Evolutionary conservation across 2,888 invertebrate genomes (phyloP), one percentile per base, ranked within the genome.

Genomic region (Orchesellides sinensis): DNA sequence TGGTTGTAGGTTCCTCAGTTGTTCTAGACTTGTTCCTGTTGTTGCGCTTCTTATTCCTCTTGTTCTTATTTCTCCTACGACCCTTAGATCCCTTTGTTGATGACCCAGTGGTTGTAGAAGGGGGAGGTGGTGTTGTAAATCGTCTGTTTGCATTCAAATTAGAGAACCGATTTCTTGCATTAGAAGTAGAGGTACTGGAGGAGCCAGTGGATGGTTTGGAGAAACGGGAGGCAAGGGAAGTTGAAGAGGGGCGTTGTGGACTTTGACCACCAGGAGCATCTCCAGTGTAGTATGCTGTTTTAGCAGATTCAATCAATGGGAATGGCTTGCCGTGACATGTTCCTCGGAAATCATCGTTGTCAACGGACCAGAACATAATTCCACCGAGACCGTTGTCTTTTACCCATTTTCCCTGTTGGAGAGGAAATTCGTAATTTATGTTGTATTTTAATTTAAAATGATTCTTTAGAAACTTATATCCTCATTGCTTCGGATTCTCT

Each of bases 321-420:
- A 96, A 97, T 0, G 96, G 95, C 89, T 94, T 94, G 27, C 93
- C 94, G 86, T 95, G 95, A 89, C 97, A 97, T 40, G 92, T 93
- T n/a, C 97, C 97, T 61, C 97, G 93, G 92, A 97, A 98, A 89
- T 98, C 97, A 86, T 98, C 97, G 90, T 96, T 97, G 91, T 97
- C 97, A 88, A 98, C 95, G 0, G 97, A 95, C 96, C 96, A 96
- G 90, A 96, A 96, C 96, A 96, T 96, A 66, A 96, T 96, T 25
- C 97, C 97, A 88, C 97, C 97, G 25, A 97, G 92, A 70, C 94
- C 93, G 86, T 95, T 94, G 83, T 96, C 94, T 35, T 94, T 95
- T 0, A 96, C 97, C 89, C 96, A 97, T 88, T 94, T 93, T 0
- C 96, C 94, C 92, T 90, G 74, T 49, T 5, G 27, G 32, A 21